Evolutionary conservation across 2,888 invertebrate genomes (phyloP), one percentile per base, ranked within the genome.

Genomic region (Choreutis nemorana): DNA sequence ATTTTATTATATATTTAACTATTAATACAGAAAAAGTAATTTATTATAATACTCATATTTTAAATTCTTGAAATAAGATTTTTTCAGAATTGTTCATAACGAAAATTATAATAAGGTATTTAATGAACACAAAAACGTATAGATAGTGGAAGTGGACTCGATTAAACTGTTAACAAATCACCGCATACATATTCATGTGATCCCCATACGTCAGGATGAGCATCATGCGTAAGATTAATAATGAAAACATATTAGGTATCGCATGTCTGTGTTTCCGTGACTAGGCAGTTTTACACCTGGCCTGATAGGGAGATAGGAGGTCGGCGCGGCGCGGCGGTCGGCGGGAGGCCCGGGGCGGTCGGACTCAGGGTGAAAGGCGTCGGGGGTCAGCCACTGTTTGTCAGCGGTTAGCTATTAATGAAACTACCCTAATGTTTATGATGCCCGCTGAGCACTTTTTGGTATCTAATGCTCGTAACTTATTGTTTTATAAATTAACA

Each of bases 241-340:
- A 71, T 71, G 68, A 68, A 75, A 75, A 72, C 71, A 68, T 77
- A 77, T 77, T 75, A 75, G 72, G 61, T 72, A 73, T 77, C 60
- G 75, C 75, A 75, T 75, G 77, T 71, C 70, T 62, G 63, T 63
- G 56, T 66, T 72, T 73, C 62, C 77, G 77, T 77, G 77, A 77
- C 75, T 61, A 61, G 60, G 67, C 73, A 72, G 71, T 75, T 77
- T 77, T 73, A 75, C 77, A 77, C 77, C 77, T 77, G 77, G 77
- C 52, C 58, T 46, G 54, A 46, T 50, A 48, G 64, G 57, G 59
- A 53, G 58, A 50, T 41, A 46, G 50, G 46, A 50, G 45, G 25
- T 31, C n/a, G 23, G 28, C 41, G 41, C 21, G 31, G 27, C 23
- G 2, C 14, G 37, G 35, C 34, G 32, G 31, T 30, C 34, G 32